Base-by-base conservation (phyloP, 2,888 invertebrate species). In the Drymonia ruficornis region DNA sequence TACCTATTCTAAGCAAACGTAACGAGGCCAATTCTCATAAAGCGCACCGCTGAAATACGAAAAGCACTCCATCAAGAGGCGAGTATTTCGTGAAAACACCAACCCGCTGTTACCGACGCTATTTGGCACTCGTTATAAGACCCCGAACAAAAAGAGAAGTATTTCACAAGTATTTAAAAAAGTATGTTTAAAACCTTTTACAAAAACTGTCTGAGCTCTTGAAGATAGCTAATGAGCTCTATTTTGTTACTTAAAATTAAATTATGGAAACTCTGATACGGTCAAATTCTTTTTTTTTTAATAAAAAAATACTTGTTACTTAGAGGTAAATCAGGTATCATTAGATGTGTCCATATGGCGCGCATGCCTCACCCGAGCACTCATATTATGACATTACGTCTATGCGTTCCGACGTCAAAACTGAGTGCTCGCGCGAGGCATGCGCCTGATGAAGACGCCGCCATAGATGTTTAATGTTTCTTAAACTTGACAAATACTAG, bases 11-110 rank as follows among this genome's bases (percentile, higher is more conserved):
- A 52, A 56, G 49, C 43, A 63, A 56, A 50, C 44, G 59, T 76
- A 79, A 83, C 67, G 81, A 79, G 62, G 74, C 74, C 78, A 79
- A 82, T 82, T 72, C 73, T 72, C 77, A 69, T 81, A 75, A 81
- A 83, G 66, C 70, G 52, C 67, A 66, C 67, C 62, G 64, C 61
- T 72, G 57, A 74, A 79, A 75, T 71, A 75, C 65, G 55, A 75
- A 70, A 72, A 64, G 60, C 70, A 72, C 78, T 80, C 73, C 78
- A 80, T 80, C 80, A 77, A 65, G 69, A 66, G 63, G 53, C 56
- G 64, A 61, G 72, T 81, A 81, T 81, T 81, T 76, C 56, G 51
- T 47, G 49, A 63, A 53, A 65, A 63, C 55, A 63, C 57, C 58
- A 57, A 60, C 60, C 61, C 66, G 40, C 29, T 34, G 47, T 65